These are phyloP conservation scores for Nomada hirtipes DNA, from an alignment of 2,888 invertebrate genomes.

Conservation along the genomic window DNA sequence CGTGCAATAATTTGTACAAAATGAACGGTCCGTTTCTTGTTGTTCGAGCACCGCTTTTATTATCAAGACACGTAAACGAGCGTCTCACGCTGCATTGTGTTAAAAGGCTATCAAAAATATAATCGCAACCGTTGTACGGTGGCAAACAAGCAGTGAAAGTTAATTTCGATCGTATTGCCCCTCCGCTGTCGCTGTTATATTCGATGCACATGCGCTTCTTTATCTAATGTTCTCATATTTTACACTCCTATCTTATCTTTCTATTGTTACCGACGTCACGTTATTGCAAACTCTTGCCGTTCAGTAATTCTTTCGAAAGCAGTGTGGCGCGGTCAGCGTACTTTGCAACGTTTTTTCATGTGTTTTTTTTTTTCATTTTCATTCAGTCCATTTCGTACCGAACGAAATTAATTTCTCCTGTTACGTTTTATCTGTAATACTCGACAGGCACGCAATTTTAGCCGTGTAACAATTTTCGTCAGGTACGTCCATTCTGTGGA, in stretches of 20 bases:
- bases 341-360: not conserved
- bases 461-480: no score
- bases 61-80: not conserved
- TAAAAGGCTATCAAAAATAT: constrained; percentile 44
- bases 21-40: not conserved
- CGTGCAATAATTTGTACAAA: no score
- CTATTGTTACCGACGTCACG: constrained; percentile 48
- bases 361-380: not conserved
- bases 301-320: constrained; percentile 47
- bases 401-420: not conserved
- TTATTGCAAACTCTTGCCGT: constrained; percentile 38
- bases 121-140: constrained; percentile 9
- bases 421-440: no score
- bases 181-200: not conserved
- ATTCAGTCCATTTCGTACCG: not conserved
- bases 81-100: constrained; percentile 6
- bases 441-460: no score
- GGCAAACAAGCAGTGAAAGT: constrained; percentile 31
- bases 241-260: constrained; percentile 50
- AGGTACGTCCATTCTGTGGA: no score
- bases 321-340: not conserved
- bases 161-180: constrained; percentile 37
- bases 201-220: constrained; percentile 38
- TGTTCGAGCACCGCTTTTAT: not conserved
- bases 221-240: constrained; percentile 51